phyloP scores from a whole-genome alignment of 2,113 vertebrate species.

The Lamprologus callipterus region DNA sequence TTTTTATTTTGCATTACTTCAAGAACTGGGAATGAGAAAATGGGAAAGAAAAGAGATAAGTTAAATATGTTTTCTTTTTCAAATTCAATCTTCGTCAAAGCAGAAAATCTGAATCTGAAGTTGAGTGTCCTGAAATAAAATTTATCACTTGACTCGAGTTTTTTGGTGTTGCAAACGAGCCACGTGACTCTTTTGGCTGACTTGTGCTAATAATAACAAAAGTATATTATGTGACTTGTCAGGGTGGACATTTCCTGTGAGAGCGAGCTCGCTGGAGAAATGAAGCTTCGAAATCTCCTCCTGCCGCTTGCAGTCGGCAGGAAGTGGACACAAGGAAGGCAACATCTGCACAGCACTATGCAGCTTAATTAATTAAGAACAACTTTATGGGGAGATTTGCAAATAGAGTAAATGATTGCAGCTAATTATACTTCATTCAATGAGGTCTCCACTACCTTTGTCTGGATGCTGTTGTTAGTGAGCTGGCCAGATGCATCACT shows the following conservation, averaged over 20 bases:
- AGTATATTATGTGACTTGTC: background rate
- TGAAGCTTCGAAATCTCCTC: background rate
- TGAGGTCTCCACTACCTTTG: background rate
- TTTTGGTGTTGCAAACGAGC: background rate
- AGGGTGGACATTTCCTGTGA: background rate
- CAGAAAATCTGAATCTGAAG: background rate
- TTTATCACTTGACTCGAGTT: background rate
- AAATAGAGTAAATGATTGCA: background rate
- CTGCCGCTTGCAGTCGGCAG: background rate
- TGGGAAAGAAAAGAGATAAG: rapidly evolving
- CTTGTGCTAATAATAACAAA: background rate
- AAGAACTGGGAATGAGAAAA: background rate
- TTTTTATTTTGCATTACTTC: background rate
- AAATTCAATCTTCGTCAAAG: background rate
- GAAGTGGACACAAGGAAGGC: background rate
- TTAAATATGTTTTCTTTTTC: background rate
- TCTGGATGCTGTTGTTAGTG: background rate
- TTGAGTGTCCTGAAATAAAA: background rate
- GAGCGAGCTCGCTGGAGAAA: background rate
- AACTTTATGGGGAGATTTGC: background rate
- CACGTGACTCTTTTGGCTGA: background rate
- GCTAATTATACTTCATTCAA: background rate
- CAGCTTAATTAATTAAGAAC: background rate
- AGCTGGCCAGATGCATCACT: background rate
- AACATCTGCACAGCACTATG: background rate